Evolutionary conservation across 2,113 vertebrate species (phyloP).

Genomic region (Thinocorus orbignyianus): DNA sequence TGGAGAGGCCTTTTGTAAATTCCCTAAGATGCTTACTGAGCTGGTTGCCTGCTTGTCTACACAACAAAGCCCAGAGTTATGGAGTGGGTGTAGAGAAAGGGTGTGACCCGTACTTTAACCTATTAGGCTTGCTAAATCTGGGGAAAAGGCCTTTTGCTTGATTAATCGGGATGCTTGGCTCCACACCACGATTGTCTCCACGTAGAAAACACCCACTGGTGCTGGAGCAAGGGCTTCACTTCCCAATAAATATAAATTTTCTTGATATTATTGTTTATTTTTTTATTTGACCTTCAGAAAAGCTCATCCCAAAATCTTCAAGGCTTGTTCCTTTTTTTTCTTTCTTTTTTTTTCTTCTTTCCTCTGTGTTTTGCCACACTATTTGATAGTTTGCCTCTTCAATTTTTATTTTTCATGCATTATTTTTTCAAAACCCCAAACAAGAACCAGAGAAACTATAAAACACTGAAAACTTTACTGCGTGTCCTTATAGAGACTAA

Average conservation of each 20-base stretch:
- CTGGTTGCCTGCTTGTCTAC: conserved; percentile 25
- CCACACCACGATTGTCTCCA: not conserved
- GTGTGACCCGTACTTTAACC: conserved; percentile 16
- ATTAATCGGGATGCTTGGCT: not conserved
- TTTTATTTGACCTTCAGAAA: not conserved
- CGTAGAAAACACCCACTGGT: fast-evolving
- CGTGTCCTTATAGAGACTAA: not conserved
- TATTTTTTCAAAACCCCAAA: not conserved
- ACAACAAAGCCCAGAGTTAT: not conserved
- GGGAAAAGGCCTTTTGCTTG: not conserved
- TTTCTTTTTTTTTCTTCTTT: not conserved
- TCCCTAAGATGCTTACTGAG: conserved; percentile 30
- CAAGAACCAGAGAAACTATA: not conserved
- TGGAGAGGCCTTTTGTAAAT: conserved; percentile 33
- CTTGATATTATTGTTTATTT: too few relatives aligned
- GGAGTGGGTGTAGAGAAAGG: conserved; percentile 17
- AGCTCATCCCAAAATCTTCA: not conserved
- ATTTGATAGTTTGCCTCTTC: not conserved
- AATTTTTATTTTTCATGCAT: not conserved
- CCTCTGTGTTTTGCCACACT: not conserved
- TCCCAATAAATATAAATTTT: not conserved
- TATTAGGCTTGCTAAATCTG: not conserved
- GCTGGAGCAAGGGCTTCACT: not conserved
- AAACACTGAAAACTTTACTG: not conserved
- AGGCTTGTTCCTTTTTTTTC: not conserved